A percentile compares a stretch with the other conserved stretches of the same genome.
These are phyloP conservation scores for Fistularia tabacaria DNA, from an alignment of 2,797 vertebrate genomes.

Conservation along the genomic window DNA sequence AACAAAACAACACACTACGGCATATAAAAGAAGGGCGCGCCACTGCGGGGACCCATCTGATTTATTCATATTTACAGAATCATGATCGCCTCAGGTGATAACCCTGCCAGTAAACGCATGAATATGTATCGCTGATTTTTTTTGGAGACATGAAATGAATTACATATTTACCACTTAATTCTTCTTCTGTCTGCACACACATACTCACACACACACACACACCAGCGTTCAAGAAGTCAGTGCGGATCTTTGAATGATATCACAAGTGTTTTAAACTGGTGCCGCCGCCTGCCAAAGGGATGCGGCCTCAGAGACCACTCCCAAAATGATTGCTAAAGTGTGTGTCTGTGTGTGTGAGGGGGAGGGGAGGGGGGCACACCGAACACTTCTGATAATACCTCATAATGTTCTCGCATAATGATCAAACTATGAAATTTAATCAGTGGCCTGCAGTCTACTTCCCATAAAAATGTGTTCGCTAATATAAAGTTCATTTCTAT, in stretches of 20 bases:
- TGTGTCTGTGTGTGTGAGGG: too few species aligned
- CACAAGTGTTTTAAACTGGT: too few species aligned
- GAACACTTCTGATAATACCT: slow-evolving; percentile 47
- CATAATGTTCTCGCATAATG: slow-evolving; percentile 68
- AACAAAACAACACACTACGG: slow-evolving; percentile 52
- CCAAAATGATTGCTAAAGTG: slow-evolving; percentile 64
- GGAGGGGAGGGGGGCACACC: slow-evolving; percentile 10
- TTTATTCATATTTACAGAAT: slow-evolving; percentile 72
- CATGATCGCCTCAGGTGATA: slow-evolving; percentile 58
- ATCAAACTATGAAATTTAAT: slow-evolving; percentile 82
- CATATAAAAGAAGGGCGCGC: slow-evolving; percentile 41
- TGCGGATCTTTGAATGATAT: too few species aligned
- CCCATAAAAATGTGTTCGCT: slow-evolving; percentile 77
- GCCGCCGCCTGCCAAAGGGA: slow-evolving; percentile 11
- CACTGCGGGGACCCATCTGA: slow-evolving; percentile 58
- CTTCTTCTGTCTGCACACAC: slow-evolving; percentile 23
- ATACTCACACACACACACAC: slow-evolving; percentile 31
- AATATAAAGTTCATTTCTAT: slow-evolving; percentile 83
- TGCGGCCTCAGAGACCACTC: slow-evolving; percentile 28
- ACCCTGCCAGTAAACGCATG: slow-evolving; percentile 59
- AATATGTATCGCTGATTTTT: slow-evolving; percentile 59
- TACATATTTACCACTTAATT: slow-evolving; percentile 28
- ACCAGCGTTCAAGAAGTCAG: slow-evolving; percentile 7
- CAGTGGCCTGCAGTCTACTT: slow-evolving; percentile 71
- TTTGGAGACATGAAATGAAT: slow-evolving; percentile 37